phyloP scores from a whole-genome alignment of 2,113 vertebrate species.

The Pantherophis guttatus region DNA sequence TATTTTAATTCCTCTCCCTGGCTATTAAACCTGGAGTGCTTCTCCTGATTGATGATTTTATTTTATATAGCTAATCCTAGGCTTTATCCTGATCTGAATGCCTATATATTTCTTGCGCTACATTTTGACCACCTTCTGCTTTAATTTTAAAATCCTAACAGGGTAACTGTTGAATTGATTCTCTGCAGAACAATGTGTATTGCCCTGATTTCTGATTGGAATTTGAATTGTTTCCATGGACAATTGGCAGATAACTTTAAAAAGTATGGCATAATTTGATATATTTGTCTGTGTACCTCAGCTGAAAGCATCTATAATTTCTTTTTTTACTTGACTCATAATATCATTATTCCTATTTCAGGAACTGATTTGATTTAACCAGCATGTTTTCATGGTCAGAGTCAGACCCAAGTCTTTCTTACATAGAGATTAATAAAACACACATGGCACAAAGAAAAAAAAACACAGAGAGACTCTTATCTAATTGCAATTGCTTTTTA shows the following conservation, averaged over 20 bases:
- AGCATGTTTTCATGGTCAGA: not conserved
- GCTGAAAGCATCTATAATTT: not conserved
- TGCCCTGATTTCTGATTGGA: not conserved
- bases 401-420: not conserved
- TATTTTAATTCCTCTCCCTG: constrained; percentile 20
- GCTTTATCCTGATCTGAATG: constrained; percentile 9
- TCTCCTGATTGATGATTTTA: not conserved
- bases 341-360: not conserved
- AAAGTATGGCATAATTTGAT: not conserved
- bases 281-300: not conserved
- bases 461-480: not conserved
- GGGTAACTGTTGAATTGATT: not conserved
- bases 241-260: not conserved
- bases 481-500: not conserved
- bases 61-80: not conserved
- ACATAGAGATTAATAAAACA: not conserved
- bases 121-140: not conserved
- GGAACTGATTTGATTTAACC: not conserved
- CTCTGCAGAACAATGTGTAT: not conserved
- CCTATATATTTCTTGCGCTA: not conserved
- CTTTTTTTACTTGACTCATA: not conserved
- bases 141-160: not conserved
- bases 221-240: not conserved
- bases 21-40: not conserved
- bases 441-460: not conserved